Percentiles rank a stretch among this genome's conserved stretches.
Conservation (phyloP, 2,113 vertebrate species). For the Paradoxurus hermaphroditus region DNA sequence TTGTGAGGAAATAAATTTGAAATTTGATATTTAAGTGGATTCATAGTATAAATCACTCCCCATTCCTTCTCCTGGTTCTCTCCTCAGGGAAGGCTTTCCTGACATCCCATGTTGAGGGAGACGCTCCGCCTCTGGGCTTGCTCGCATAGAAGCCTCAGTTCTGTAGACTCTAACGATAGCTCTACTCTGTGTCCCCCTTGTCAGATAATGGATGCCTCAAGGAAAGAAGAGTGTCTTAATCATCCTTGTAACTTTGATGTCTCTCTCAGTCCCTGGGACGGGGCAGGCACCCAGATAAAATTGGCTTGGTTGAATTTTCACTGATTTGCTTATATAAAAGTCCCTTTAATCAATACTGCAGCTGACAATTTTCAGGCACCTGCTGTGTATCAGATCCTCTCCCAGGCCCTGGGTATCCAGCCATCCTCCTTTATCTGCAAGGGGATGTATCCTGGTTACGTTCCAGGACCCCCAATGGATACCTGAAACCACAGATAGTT, state of each 20-base stretch:
- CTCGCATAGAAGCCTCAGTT: neutral
- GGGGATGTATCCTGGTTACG: no score
- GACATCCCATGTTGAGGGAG: neutral
- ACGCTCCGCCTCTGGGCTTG: neutral
- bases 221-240: neutral
- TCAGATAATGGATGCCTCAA: neutral
- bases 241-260: neutral
- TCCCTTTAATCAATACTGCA: neutral
- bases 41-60: neutral
- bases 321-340: neutral
- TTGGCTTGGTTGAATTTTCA: neutral
- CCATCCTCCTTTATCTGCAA: no score
- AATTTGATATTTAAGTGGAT: neutral
- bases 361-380: neutral
- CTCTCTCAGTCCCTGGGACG: neutral
- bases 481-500: neutral
- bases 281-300: neutral
- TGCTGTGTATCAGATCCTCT: neutral
- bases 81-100: neutral
- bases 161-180: neutral
- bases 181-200: neutral
- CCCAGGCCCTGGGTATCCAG: no score
- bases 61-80: neutral
- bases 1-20: neutral
- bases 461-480: neutral